Evolutionary conservation across 2,888 invertebrate genomes (phyloP), one percentile per base, ranked within the genome.

Genomic region (Dimorphilus gyrociliatus): DNA sequence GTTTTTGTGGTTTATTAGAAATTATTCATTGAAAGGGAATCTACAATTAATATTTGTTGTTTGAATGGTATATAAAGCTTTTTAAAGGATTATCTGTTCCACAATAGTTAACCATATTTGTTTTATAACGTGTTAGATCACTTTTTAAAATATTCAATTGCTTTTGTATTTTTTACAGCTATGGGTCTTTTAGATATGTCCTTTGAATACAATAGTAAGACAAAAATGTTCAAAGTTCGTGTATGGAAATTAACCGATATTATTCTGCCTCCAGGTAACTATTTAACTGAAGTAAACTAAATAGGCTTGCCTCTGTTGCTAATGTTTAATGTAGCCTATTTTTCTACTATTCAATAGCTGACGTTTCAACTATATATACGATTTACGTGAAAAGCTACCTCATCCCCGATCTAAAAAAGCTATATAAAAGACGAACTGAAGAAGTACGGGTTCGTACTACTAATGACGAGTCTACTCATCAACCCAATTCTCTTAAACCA

Each of bases 251-350:
- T 55, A 16, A 39, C 39, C 16, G 53, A 54, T 29, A 38, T 55
- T 4, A 41, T 55, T 12, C 37, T 55, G n/a, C 54, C 55, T 8
- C 52, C 53, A 31, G 42, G 54, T 54, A 44, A 44, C 50, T 47
- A 7, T 12, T 5, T 23, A 16, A 23, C 4, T 30, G n/a, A n/a
- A n/a, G n/a, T n/a, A n/a, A n/a, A n/a, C n/a, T n/a, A n/a, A n/a
- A n/a, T n/a, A n/a, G n/a, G n/a, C n/a, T n/a, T n/a, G n/a, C n/a
- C n/a, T n/a, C n/a, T n/a, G n/a, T n/a, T 8, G 25, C 25, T 13
- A 25, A 25, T 7, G 7, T 26, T 15, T 26, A 12, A 8, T 21
- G 8, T 21, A 10, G 8, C n/a, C n/a, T 21, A 10, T 21, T 21
- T 21, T 8, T 21, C 21, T 31, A 40, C 40, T 12, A 27, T 23